Evolutionary conservation across 2,888 invertebrate species (phyloP), one percentile per base, ranked within the genome.

Genomic region (Hydriomena furcata): DNA sequence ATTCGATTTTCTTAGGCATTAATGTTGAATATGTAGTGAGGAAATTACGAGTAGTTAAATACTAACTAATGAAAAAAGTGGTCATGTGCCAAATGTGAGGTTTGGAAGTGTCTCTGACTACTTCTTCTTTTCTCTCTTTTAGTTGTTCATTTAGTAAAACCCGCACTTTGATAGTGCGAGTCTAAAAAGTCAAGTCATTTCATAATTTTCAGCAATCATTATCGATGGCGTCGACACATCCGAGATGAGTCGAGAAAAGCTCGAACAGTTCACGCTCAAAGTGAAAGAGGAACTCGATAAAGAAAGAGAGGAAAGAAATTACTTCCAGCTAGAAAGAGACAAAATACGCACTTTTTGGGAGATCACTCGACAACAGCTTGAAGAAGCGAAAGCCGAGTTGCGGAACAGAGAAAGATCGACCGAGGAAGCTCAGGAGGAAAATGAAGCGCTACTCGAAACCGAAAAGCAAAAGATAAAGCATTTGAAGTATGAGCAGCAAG

Each of bases 261-360:
- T 99, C 48, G 97, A 98, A 83, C 94, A 95, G 55, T 98, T 98
- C 76, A 94, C 96, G 7, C 91, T 95, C 36, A 93, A 94, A 66
- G 93, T 98, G 11, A 94, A 96, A 76, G 97, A 97, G 73, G 98
- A 98, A 89, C 92, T 98, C 76, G 98, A 98, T 73, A 93, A 96
- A 48, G 98, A 99, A 82, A 91, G 98, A 67, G 98, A 98, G 81
- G 98, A 99, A 81, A 90, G 99, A 44, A 98, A 98, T 82, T 98
- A 95, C 79, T 98, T 98, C 71, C 98, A 98, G 84, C 82, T 98
- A 67, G 99, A 99, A 87, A 92, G 98, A 63, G 98, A 98, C 79
- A 98, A 98, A 85, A 92, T 98, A 8, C 93, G 97, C 62, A 97
- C 97, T 2, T 98, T 98, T 78, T 99, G 98, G 98, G 98, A 98